Evolutionary conservation across 2,113 vertebrate species (phyloP), one percentile per base, ranked within the genome.

Genomic region (Colius striatus): DNA sequence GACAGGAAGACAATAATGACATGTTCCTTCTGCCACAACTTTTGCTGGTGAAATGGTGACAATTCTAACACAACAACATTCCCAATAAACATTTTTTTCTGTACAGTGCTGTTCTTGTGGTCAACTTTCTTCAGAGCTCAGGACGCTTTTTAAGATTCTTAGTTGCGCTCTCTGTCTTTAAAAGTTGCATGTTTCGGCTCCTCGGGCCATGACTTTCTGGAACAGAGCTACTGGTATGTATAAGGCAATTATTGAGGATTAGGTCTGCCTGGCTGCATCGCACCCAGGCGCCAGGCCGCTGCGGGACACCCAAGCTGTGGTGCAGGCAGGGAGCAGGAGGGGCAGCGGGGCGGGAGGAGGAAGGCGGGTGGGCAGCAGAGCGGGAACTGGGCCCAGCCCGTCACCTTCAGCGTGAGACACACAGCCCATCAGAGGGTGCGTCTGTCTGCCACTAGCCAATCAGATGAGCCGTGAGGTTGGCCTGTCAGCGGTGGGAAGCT

Each of bases 11-110:
- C 32, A 53, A 50, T 65, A 71, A 50, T 51, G 38, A 48, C 21
- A 3, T 41, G 21, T 60, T 89, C 89, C 22, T 38, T 83, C 87
- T 86, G 34, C 65, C 51, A 47, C 18, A 12, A 11, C 71, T 79
- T 92, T 87, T 93, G 55, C 67, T 91, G 77, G 78, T 84, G 51
- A 85, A 76, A 77, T 79, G 73, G 27, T 81, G 50, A 90, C 76
- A 45, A 84, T 90, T 96, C 60, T 89, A 79, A 91, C 9, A 34
- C 79, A 70, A 70, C 65, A 14, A 53, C 23, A 22, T 16, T 48
- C 50, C 87, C 76, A 81, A 98, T 98, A 98, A 98, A 98, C 43
- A 50, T 43, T 94, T 96, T 94, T 96, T 94, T 84, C 45, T 93
- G 38, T 92, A 83, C 63, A 53, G 47, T 15, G 25, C 68, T 92